Percentiles rank a stretch among this genome's conserved stretches.
Evolutionary conservation across 1,140 invertebrate genomes (phyloP).

Genomic region (Drosophila pallidifrons): DNA sequence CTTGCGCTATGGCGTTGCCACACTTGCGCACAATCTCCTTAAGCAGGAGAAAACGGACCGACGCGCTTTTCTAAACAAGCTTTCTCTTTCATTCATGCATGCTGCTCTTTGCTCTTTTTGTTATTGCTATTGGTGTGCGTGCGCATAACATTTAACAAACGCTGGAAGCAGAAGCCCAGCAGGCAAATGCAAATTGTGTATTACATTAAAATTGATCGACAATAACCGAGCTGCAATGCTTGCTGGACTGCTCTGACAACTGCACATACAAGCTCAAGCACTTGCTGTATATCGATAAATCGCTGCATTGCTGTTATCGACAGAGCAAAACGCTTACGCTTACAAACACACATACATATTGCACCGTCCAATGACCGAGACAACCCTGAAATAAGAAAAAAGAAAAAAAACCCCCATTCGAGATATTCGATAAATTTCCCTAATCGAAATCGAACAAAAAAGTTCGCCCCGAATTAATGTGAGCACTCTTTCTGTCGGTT

Average conservation of each 20-base stretch:
- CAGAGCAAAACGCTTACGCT: slow-evolving; percentile 7
- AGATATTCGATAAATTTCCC: slow-evolving; percentile 35
- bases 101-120: slow-evolving; percentile 15
- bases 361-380: background rate
- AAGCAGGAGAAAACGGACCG: slow-evolving; percentile 7
- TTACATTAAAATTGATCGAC: no score
- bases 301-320: background rate
- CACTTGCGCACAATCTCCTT: background rate
- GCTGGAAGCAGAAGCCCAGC: background rate
- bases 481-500: slow-evolving; percentile 20
- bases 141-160: background rate
- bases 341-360: background rate
- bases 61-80: background rate
- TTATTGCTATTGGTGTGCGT: background rate
- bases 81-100: slow-evolving; percentile 14
- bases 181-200: background rate
- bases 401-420: slow-evolving; percentile 5
- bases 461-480: slow-evolving; percentile 33
- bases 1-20: slow-evolving; percentile 3
- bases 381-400: background rate
- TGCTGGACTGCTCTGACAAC: no score
- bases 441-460: background rate
- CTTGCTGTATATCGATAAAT: background rate
- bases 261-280: slow-evolving; percentile 19
- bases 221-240: no score